These are phyloP conservation scores for Paraplagusia blochii DNA, from an alignment of 2,113 vertebrate species.

Conservation along the genomic window DNA sequence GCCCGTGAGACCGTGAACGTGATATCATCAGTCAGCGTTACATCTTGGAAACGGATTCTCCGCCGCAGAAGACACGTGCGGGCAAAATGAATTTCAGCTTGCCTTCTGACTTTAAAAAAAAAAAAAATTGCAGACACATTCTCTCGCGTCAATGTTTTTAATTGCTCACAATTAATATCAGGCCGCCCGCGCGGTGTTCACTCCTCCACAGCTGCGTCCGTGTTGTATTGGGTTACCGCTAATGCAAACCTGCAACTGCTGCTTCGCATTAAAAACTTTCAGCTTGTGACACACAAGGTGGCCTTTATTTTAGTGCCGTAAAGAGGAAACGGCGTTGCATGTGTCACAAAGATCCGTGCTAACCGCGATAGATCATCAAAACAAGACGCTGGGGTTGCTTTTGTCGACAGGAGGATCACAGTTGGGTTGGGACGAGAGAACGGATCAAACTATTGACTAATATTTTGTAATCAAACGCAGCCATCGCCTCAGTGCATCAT, in stretches of 20 bases:
- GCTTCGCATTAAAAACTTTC: background rate
- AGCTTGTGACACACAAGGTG: background rate
- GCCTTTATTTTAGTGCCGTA: slow-evolving; percentile 4
- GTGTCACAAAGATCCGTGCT: background rate
- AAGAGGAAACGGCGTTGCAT: background rate
- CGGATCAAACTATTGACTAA: too few species aligned
- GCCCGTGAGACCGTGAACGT: too few species aligned
- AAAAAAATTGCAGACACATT: background rate
- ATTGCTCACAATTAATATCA: background rate
- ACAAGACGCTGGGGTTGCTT: background rate
- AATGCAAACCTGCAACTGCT: background rate
- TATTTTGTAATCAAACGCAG: too few species aligned
- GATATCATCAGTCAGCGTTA: too few species aligned
- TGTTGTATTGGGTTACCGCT: background rate
- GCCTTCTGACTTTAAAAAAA: background rate
- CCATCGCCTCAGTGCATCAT: too few species aligned
- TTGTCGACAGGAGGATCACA: too few species aligned
- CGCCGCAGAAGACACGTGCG: too few species aligned
- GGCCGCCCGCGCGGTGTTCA: background rate
- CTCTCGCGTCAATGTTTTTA: slow-evolving; percentile 1
- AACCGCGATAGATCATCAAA: background rate
- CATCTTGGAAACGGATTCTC: too few species aligned
- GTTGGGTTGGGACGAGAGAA: too few species aligned
- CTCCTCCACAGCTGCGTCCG: background rate
- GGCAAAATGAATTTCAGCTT: background rate